Percentiles rank a stretch among this genome's conserved stretches.
phyloP scores from a whole-genome alignment of 2,888 invertebrate genomes.

The Hyposoter dolosus region DNA sequence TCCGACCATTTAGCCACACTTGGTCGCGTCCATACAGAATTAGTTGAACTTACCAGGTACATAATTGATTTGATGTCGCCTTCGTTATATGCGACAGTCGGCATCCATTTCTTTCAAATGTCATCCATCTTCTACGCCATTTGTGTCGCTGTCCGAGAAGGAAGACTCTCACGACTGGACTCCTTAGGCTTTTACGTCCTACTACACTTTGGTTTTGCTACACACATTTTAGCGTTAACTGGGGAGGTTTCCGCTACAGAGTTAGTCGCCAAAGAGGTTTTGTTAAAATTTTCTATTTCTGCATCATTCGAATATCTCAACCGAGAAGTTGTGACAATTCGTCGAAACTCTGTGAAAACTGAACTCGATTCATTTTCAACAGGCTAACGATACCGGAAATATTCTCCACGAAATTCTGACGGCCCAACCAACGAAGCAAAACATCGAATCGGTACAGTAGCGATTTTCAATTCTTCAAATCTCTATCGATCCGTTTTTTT shows the following conservation, averaged over 20 bases:
- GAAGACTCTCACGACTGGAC: not conserved
- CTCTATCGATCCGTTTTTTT: not conserved
- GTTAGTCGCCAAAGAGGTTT: constrained; percentile 48
- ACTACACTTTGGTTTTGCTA: constrained; percentile 23
- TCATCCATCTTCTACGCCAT: constrained; percentile 27
- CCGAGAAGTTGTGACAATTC: not conserved
- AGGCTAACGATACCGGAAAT: constrained; percentile 61
- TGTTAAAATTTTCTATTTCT: not conserved
- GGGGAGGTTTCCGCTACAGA: constrained; percentile 39
- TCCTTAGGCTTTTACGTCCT: not conserved
- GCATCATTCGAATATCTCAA: not conserved
- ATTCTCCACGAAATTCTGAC: constrained; percentile 57
- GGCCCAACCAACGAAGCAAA: constrained; percentile 17
- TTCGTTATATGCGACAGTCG: constrained; percentile 34
- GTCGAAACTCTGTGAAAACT: not conserved
- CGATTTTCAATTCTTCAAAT: not conserved
- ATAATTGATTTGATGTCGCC: constrained; percentile 31
- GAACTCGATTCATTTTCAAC: not conserved
- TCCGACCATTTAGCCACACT: constrained; percentile 18
- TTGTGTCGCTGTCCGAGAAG: constrained; percentile 26
- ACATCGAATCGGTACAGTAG: constrained; percentile 43
- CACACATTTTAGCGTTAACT: constrained; percentile 37
- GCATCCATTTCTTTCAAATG: constrained; percentile 28
- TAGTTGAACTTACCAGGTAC: constrained; percentile 26
- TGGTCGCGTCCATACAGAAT: constrained; percentile 33